Base-by-base conservation (phyloP, 2,888 invertebrate genomes). In the Notodonta ziczac region DNA sequence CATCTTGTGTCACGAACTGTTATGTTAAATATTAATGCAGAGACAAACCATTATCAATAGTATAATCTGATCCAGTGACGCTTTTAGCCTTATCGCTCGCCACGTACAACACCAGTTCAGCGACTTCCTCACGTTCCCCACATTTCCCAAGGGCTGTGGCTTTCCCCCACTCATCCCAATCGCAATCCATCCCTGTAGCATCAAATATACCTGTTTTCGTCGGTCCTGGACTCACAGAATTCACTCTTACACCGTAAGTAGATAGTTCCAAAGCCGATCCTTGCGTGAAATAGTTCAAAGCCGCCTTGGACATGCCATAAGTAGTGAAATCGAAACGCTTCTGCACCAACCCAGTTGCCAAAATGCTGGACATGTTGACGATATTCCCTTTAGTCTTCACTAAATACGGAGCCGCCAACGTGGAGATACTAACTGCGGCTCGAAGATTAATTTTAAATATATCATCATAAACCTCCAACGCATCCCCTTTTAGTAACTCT, bases 221-320 rank as follows among this genome's bases (percentile, higher is more conserved):
- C 0, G 97, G 96, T 8, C 97, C 97, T n/a, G 97, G 97, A 77
- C 95, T 96, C 0, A 97, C 95, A 56, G 94, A 88, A 82, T 97
- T 97, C 0, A 96, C 96, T 61, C 96, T 88, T 0, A 97, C 95
- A 7, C 83, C 90, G 70, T 93, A 88, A 0, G 82, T 65, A 62
- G 94, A 95, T 14, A 95, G 82, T 74, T 95, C 97, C 55, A 97
- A 81, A 9, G 97, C 97, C 9, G 94, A 86, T 77, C 96, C 96
- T 68, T 94, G 87, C 0, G 97, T 96, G 67, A 97, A 94, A 76
- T 97, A 96, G 82, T 97, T 96, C 12, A 97, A 74, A 5, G 96
- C 96, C 24, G 96, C 93, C 87, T 97, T 97, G 9, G 96, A 96
- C 90, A 96, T 95, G 64, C 91, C 89, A 79, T 97, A 97, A 0